phyloP scores from a whole-genome alignment of 2,113 vertebrate genomes.

The Pimephales promelas region DNA sequence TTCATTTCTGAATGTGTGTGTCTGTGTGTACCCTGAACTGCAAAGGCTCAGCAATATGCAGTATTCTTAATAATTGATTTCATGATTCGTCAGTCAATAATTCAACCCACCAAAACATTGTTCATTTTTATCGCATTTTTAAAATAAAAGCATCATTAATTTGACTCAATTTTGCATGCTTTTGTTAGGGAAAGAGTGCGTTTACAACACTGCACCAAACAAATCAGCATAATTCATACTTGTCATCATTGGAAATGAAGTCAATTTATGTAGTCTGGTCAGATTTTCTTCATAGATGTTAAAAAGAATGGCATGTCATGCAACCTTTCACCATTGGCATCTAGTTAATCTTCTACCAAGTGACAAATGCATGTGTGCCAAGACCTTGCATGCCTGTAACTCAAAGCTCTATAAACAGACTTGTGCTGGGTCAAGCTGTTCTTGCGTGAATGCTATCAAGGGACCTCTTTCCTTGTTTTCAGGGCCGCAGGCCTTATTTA shows the following conservation, averaged over 20 bases:
- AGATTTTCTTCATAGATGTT: not conserved
- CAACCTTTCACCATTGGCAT: not conserved
- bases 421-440: slow-evolving; percentile 43
- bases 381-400: not conserved
- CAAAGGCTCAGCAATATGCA: too few species aligned
- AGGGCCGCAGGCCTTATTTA: slow-evolving; percentile 1
- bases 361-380: slow-evolving; percentile 16
- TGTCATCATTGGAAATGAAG: not conserved
- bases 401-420: slow-evolving; percentile 38
- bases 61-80: not conserved
- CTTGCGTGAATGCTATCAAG: slow-evolving; percentile 20
- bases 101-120: not conserved
- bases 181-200: not conserved
- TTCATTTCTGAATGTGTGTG: too few species aligned
- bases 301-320: not conserved
- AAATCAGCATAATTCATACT: not conserved
- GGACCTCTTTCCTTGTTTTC: slow-evolving; percentile 2
- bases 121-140: not conserved
- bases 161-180: not conserved
- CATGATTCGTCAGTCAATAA: not conserved
- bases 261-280: not conserved
- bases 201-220: not conserved
- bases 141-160: not conserved
- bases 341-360: slow-evolving; percentile 11
- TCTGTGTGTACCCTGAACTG: too few species aligned